Percentiles rank a stretch among this genome's conserved stretches.
Evolutionary conservation across 2,797 vertebrate species (phyloP).

Genomic region (Orientallactaga sibirica): DNA sequence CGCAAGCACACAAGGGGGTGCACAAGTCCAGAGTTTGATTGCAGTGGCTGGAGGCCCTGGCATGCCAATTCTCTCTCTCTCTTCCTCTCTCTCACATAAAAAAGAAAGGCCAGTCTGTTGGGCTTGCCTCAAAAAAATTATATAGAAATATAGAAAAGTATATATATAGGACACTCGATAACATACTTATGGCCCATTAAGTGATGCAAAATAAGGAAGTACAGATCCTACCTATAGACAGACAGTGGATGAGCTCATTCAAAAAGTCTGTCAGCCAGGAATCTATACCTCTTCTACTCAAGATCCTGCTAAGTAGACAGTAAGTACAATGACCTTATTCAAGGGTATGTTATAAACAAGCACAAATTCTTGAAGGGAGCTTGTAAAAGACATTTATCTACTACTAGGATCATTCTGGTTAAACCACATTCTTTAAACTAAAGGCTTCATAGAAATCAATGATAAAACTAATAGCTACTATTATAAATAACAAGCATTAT

Average conservation of each 20-base stretch:
- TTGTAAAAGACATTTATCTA: conserved; percentile 43
- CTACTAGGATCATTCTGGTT: background rate
- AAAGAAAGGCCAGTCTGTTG: too few relatives aligned
- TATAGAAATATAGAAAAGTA: background rate
- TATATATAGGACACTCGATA: conserved; percentile 29
- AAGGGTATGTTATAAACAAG: conserved; percentile 46
- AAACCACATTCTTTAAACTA: conserved; percentile 47
- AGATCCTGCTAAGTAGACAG: background rate
- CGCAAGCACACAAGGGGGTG: background rate
- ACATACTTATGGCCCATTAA: background rate
- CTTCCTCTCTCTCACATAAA: too few relatives aligned
- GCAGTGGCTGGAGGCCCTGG: too few relatives aligned
- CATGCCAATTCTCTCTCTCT: too few relatives aligned
- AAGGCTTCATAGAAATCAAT: conserved; percentile 52
- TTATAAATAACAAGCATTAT: conserved; percentile 21
- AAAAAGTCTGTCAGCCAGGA: conserved; percentile 17
- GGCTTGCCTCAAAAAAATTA: background rate
- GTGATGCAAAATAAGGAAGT: background rate
- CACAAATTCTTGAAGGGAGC: conserved; percentile 6
- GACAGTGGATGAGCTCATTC: conserved; percentile 37
- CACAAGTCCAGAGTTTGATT: background rate
- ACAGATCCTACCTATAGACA: background rate
- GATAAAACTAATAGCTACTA: background rate
- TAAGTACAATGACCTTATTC: conserved; percentile 11
- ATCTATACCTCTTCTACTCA: background rate